These are phyloP conservation scores for Eupithecia tripunctaria DNA, from an alignment of 2,888 invertebrate genomes.

Conservation along the genomic window DNA sequence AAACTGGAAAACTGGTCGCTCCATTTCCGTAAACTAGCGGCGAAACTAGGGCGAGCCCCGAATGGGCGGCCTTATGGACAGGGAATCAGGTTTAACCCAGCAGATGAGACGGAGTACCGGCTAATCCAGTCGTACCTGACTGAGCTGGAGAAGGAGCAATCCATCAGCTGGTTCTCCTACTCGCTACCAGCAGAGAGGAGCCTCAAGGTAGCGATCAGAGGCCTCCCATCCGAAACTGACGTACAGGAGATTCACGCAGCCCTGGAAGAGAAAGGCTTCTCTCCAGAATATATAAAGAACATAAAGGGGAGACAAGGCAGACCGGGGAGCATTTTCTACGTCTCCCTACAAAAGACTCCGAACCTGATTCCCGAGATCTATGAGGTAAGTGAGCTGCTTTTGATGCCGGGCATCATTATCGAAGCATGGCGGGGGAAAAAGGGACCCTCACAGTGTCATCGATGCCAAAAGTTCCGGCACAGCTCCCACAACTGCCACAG, in stretches of 20 bases:
- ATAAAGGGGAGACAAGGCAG: slow-evolving; percentile 20
- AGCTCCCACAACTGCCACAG: not conserved
- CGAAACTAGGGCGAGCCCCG: slow-evolving; percentile 9
- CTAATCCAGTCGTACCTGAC: not conserved
- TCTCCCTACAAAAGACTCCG: slow-evolving; percentile 26
- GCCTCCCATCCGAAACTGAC: not conserved
- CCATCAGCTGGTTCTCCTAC: not conserved
- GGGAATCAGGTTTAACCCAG: not conserved
- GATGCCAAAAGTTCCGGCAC: not conserved
- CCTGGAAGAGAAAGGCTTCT: not conserved
- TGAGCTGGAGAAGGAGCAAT: not conserved
- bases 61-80: slow-evolving; percentile 1
- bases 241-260: not conserved
- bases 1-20: slow-evolving; percentile 16
- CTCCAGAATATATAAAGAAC: not conserved
- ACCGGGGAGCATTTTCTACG: slow-evolving; percentile 38
- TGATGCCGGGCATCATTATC: slow-evolving; percentile 40
- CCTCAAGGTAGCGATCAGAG: not conserved
- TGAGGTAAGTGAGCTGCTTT: slow-evolving; percentile 31
- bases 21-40: slow-evolving; percentile 8
- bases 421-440: not conserved
- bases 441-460: not conserved
- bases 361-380: slow-evolving; percentile 33
- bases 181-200: not conserved
- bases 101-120: not conserved